phyloP scores from a whole-genome alignment of 1,140 invertebrate genomes.

The Bursaphelenchus mucronatus region DNA sequence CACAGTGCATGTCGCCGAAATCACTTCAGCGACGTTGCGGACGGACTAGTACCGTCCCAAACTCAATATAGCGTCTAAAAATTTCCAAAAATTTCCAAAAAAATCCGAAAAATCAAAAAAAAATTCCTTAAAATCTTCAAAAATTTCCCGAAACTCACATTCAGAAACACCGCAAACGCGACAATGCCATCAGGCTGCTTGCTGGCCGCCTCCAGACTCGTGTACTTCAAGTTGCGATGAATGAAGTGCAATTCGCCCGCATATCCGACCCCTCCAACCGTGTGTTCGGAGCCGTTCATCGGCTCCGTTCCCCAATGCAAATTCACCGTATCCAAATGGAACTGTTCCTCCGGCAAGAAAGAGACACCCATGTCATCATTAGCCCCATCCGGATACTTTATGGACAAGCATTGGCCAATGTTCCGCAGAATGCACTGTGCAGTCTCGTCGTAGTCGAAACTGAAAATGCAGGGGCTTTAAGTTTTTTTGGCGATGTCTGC shows the following conservation, averaged over 20 bases:
- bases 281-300: conserved; percentile 60
- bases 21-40: too few species aligned
- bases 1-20: too few species aligned
- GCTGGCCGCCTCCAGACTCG: conserved; percentile 46
- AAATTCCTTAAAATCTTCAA: too few species aligned
- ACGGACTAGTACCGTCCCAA: too few species aligned
- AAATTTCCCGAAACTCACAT: conserved; percentile 33
- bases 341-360: conserved; percentile 56
- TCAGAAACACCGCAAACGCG: conserved; percentile 53
- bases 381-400: conserved; percentile 44
- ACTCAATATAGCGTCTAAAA: too few species aligned
- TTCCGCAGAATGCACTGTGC: conserved; percentile 47
- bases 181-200: conserved; percentile 59
- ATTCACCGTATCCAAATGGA: conserved; percentile 52
- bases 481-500: background rate
- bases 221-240: conserved; percentile 56
- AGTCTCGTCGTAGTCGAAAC: conserved; percentile 51
- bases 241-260: conserved; percentile 57
- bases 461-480: conserved; percentile 23
- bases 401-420: conserved; percentile 38
- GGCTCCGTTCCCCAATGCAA: conserved; percentile 59
- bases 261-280: conserved; percentile 57
- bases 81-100: too few species aligned
- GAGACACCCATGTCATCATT: conserved; percentile 39
- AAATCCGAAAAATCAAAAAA: too few species aligned